Percentiles rank a stretch among this genome's conserved stretches.
These are phyloP conservation scores for Cerastis rubricosa DNA, from an alignment of 2,888 invertebrate genomes.

Conservation along the genomic window DNA sequence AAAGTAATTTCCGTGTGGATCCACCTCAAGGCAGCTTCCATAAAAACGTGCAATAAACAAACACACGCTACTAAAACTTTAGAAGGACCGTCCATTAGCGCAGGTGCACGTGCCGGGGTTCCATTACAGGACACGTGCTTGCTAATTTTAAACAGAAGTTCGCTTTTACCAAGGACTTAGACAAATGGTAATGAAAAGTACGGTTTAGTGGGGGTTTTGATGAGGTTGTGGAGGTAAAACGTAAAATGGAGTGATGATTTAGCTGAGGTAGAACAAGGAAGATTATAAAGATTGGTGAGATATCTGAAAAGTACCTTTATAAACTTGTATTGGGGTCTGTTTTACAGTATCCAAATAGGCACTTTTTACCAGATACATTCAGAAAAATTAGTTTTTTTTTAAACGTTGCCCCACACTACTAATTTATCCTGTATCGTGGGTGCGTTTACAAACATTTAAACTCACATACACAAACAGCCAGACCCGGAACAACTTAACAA, in stretches of 20 bases:
- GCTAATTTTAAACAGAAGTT: conserved; percentile 54
- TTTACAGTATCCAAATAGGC: not conserved
- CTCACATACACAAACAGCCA: too few relatives aligned
- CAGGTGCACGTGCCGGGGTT: conserved; percentile 59
- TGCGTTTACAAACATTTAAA: too few relatives aligned
- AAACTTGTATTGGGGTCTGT: not conserved
- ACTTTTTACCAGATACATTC: not conserved
- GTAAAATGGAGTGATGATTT: not conserved
- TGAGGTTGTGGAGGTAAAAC: not conserved
- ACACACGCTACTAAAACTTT: conserved; percentile 55
- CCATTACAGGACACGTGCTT: conserved; percentile 60
- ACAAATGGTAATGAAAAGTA: conserved; percentile 26
- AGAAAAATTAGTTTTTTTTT: too few relatives aligned
- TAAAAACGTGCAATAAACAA: conserved; percentile 39
- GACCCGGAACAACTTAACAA: too few relatives aligned
- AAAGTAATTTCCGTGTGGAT: not conserved
- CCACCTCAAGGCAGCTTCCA: not conserved
- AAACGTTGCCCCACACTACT: too few relatives aligned
- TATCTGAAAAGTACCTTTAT: not conserved
- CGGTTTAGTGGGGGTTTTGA: conserved; percentile 20
- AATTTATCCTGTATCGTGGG: too few relatives aligned
- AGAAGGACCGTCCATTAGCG: conserved; percentile 62
- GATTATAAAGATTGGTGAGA: not conserved
- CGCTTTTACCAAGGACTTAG: conserved; percentile 14
- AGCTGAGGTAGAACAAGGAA: not conserved